Conservation (phyloP, 1,140 invertebrate genomes). For the Contarinia nasturtii region DNA sequence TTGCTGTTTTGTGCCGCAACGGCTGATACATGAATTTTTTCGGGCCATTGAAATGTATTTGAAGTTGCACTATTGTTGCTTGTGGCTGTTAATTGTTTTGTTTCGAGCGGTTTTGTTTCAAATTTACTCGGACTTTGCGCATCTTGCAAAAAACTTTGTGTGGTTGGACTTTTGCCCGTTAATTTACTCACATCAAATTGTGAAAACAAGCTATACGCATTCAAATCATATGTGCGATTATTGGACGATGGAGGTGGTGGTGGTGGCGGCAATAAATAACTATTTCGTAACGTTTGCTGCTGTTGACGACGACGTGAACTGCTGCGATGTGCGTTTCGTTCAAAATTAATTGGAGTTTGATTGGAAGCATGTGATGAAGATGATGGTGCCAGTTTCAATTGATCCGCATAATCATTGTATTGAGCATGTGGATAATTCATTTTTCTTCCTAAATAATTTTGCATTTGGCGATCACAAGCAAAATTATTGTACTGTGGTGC, state of each 20-base stretch:
- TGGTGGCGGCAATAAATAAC: constrained; percentile 7
- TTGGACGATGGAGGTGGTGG: too few relatives aligned
- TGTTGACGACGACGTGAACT: constrained; percentile 1
- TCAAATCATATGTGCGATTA: neutral
- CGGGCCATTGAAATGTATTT: constrained; percentile 19
- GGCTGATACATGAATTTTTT: constrained; percentile 23
- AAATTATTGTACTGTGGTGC: constrained; percentile 22
- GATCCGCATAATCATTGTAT: too few relatives aligned
- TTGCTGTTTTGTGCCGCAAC: constrained; percentile 20
- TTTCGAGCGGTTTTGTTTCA: neutral
- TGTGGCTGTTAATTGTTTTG: neutral
- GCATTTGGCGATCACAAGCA: constrained; percentile 3
- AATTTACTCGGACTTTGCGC: neutral
- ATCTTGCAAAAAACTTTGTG: constrained; percentile 14
- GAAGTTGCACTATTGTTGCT: neutral
- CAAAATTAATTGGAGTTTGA: too few relatives aligned
- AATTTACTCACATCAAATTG: constrained; percentile 23
- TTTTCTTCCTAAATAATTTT: constrained; percentile 1
- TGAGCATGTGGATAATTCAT: neutral
- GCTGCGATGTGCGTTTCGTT: too few relatives aligned
- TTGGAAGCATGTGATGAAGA: too few relatives aligned
- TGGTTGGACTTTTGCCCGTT: constrained; percentile 25
- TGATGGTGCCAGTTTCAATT: too few relatives aligned
- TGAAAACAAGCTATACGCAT: neutral
- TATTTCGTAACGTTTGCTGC: constrained; percentile 6